Evolutionary conservation across 2,113 vertebrate genomes (phyloP), one percentile per base, ranked within the genome.

Genomic region (Recurvirostra avosetta): DNA sequence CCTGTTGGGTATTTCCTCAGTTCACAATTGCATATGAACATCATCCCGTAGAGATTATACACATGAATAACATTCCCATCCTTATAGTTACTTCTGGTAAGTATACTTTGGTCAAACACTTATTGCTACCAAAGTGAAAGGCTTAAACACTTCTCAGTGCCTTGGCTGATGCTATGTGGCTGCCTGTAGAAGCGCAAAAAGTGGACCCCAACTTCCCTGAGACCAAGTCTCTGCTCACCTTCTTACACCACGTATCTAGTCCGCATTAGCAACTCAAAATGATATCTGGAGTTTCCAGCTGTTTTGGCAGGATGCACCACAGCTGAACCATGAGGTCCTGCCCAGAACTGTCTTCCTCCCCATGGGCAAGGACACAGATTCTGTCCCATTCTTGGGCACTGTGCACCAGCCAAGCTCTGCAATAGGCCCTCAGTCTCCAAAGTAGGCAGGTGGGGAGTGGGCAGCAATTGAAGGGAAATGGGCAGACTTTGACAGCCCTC

Each of bases 391-490:
- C 14, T 70, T 66, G 45, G 15, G 9, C 12, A 9, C 18, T 30
- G 8, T 38, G 21, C 23, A 30, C 8, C 10, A 50, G 21, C 9
- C 15, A 47, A 72, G 20, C 15, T 67, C 52, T 86, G 72, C 36
- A 71, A 15, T 19, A 75, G 9, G 5, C 16, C 20, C 19, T 52
- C 15, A 16, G 29, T 25, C 40, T 81, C 34, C 63, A 70, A 70
- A 80, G 22, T 16, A 86, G 32, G 25, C 12, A 49, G 34, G 10
- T 3, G 5, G 12, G 15, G 22, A 68, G 32, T 11, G 12, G 25
- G 12, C 25, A 86, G 25, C 0, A 0, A 3, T 3, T 8, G 8
- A 38, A 52, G 13, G 2, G 1, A 68, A 68, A 67, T 18, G 9
- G 11, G 13, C 9, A 83, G 52, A n/a, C 27, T 50, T 56, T n/a